A percentile compares a stretch with the other conserved stretches of the same genome.
phyloP scores from a whole-genome alignment of 2,113 vertebrate genomes.

The Ardeotis arabs region DNA sequence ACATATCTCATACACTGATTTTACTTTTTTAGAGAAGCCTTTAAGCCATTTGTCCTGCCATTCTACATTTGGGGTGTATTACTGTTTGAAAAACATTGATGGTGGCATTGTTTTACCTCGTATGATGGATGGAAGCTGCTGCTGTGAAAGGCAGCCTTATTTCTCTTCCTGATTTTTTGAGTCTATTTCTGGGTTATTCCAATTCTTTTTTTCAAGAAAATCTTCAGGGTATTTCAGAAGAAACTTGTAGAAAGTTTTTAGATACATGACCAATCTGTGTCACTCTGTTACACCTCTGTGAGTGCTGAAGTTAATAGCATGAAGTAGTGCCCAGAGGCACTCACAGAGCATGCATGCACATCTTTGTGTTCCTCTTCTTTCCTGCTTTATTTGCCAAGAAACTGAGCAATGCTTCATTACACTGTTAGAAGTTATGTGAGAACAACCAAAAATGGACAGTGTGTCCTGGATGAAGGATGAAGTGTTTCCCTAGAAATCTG shows the following conservation, averaged over 20 bases:
- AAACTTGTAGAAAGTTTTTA: neutral
- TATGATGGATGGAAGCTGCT: neutral
- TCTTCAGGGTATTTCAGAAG: conserved; percentile 13
- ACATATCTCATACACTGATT: neutral
- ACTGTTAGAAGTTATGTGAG: neutral
- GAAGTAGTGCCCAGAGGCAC: neutral
- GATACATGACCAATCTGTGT: neutral
- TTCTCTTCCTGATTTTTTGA: neutral
- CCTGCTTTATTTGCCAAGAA: neutral
- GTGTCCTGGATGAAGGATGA: neutral
- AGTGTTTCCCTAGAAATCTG: neutral
- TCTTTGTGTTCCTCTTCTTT: neutral
- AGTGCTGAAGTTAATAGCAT: neutral
- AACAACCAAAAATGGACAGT: neutral
- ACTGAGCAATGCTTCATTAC: neutral
- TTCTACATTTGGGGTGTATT: neutral
- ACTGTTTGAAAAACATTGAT: neutral
- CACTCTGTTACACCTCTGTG: neutral
- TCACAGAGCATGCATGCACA: neutral
- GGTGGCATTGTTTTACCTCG: conserved; percentile 16
- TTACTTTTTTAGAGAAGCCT: neutral
- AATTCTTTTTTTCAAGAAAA: neutral
- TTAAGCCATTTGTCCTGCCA: neutral
- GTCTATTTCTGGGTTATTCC: neutral
- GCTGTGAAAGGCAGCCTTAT: neutral